Evolutionary conservation across 1,140 invertebrate species (phyloP).

Genomic region (Magallana ariakensis): DNA sequence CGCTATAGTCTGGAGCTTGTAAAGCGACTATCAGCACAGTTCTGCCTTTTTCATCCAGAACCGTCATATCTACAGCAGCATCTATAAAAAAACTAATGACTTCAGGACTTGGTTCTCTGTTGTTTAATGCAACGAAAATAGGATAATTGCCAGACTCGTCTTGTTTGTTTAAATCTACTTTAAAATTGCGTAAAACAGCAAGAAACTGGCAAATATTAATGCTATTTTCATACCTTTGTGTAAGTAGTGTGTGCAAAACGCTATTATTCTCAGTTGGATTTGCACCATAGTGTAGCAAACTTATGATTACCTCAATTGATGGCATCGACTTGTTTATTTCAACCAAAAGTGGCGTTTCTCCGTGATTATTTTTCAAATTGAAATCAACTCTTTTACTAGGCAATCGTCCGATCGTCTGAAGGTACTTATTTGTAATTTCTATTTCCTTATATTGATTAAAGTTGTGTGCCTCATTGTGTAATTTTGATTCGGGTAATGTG

Average conservation of each 20-base stretch:
- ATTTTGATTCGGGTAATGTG: no score
- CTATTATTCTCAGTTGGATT: neutral
- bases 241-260: neutral
- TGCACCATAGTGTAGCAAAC: neutral
- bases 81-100: neutral
- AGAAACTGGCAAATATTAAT: neutral
- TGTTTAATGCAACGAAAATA: neutral
- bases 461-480: no score
- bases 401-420: neutral
- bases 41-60: neutral
- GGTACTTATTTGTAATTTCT: no score
- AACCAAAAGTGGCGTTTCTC: neutral
- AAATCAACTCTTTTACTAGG: neutral
- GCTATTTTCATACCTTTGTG: neutral
- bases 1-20: neutral
- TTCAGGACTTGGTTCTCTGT: neutral
- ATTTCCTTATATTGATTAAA: no score
- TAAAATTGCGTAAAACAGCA: neutral
- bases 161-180: neutral
- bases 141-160: neutral
- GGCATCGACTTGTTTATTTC: neutral
- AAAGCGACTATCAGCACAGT: neutral
- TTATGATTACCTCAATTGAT: neutral
- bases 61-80: neutral
- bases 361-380: conserved; percentile 10